Evolutionary conservation across 2,113 vertebrate species (phyloP).

Genomic region (Psilopogon haemacephalus): DNA sequence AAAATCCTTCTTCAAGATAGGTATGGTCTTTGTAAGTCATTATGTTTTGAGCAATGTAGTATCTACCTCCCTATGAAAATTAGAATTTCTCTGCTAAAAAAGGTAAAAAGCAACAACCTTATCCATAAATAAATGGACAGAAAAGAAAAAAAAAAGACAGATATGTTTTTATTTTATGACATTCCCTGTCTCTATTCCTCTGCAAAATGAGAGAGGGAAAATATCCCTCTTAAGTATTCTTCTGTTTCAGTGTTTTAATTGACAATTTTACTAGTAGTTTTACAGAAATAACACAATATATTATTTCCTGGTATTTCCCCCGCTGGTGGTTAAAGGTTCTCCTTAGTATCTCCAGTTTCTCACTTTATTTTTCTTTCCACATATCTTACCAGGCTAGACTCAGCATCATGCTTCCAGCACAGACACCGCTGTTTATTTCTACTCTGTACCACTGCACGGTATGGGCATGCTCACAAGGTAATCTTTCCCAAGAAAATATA

Average conservation of each 20-base stretch:
- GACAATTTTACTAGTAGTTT: neutral
- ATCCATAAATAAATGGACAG: neutral
- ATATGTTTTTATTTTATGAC: neutral
- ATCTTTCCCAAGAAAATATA: neutral
- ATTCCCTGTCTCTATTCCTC: neutral
- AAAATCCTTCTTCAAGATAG: neutral
- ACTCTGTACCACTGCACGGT: neutral
- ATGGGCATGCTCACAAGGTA: neutral
- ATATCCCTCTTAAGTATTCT: neutral
- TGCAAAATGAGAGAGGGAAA: neutral
- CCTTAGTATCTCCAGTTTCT: neutral
- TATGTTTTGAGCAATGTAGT: neutral
- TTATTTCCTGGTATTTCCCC: neutral
- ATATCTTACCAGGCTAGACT: neutral
- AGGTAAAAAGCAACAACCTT: neutral
- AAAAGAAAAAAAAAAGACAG: neutral
- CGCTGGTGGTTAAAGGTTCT: neutral
- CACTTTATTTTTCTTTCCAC: neutral
- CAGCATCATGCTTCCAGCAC: neutral
- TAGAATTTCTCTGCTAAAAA: neutral
- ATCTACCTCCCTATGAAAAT: neutral
- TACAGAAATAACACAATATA: neutral
- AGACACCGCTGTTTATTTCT: neutral
- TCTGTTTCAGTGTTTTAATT: neutral
- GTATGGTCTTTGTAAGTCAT: neutral